These are phyloP conservation scores for Piprites chloris DNA, from an alignment of 2,113 vertebrate species.

Conservation along the genomic window DNA sequence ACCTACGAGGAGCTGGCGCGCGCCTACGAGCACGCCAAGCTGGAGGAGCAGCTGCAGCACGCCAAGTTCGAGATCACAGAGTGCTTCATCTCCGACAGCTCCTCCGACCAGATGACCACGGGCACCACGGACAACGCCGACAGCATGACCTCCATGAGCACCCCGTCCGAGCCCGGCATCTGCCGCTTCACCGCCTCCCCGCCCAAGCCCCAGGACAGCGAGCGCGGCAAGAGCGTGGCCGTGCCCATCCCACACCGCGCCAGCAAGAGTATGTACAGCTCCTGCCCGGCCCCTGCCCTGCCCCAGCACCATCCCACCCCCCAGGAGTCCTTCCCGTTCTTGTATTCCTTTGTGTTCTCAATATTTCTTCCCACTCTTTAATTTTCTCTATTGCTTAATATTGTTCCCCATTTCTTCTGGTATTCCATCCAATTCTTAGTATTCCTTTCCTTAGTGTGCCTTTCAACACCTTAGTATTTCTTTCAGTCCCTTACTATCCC, in stretches of 20 bases:
- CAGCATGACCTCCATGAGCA: slow-evolving; percentile 96
- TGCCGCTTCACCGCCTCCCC: slow-evolving; percentile 85
- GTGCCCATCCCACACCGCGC: slow-evolving; percentile 97
- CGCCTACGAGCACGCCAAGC: slow-evolving; percentile 93
- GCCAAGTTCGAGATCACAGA: slow-evolving; percentile 98
- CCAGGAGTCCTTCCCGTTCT: not conserved
- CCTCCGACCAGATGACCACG: slow-evolving; percentile 96
- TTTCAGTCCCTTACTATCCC: not conserved
- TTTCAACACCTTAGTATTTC: not conserved
- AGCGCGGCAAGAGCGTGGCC: slow-evolving; percentile 92
- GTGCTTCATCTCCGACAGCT: slow-evolving; percentile 96
- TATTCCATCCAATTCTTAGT: not conserved
- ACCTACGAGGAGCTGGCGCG: slow-evolving; percentile 94
- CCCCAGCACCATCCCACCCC: not conserved
- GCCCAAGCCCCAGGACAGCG: slow-evolving; percentile 84
- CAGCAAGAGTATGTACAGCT: slow-evolving; percentile 82
- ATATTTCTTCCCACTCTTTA: not conserved
- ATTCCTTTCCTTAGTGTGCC: not conserved
- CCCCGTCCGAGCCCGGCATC: slow-evolving; percentile 83
- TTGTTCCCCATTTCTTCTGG: not conserved
- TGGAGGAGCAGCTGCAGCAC: slow-evolving; percentile 94
- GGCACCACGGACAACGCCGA: slow-evolving; percentile 93
- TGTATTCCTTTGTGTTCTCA: not conserved
- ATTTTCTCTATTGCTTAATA: rapidly evolving
- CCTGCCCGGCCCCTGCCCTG: not conserved